These are phyloP conservation scores for Nematostella vectensis DNA, from an alignment of 92 coral and sea anemone species.

Conservation along the genomic window DNA sequence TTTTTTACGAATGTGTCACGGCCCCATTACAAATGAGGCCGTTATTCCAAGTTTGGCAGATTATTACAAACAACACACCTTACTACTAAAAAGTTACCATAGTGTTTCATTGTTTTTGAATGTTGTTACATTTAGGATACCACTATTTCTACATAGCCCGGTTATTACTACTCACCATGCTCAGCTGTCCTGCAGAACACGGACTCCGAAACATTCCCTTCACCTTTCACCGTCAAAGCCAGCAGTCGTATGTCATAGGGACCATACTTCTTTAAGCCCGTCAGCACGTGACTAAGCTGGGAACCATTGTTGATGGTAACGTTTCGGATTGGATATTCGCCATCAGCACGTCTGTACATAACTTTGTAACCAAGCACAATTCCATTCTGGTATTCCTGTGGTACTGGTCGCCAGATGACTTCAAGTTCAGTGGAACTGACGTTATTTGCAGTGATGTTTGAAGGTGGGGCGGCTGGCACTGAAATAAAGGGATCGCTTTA, in stretches of 20 bases:
- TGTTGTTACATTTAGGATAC: too few relatives aligned
- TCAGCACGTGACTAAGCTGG: conserved; percentile 4
- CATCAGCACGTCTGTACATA: conserved; percentile 9
- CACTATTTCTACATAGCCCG: too few relatives aligned
- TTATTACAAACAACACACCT: too few relatives aligned
- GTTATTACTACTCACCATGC: conserved; percentile 57
- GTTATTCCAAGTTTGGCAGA: too few relatives aligned
- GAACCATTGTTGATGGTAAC: conserved; percentile 6
- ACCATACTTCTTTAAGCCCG: conserved; percentile 22
- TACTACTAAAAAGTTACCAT: too few relatives aligned
- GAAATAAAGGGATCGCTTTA: too few relatives aligned
- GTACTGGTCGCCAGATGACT: conserved; percentile 29
- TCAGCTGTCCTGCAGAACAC: conserved; percentile 56
- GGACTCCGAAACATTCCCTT: conserved; percentile 58
- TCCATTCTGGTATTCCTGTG: conserved; percentile 29
- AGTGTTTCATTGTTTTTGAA: too few relatives aligned
- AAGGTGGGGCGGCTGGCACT: conserved; percentile 33
- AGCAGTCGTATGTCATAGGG: conserved; percentile 38
- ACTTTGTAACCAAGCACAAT: conserved; percentile 28
- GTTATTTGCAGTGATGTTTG: conserved; percentile 16
- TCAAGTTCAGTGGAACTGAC: conserved; percentile 33
- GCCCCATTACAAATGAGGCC: too few relatives aligned
- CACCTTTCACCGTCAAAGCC: conserved; percentile 62
- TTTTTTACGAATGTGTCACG: too few relatives aligned
- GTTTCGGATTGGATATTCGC: neutral